A percentile compares a stretch with the other conserved stretches of the same genome.
These are phyloP conservation scores for Apistogramma diplotaenia DNA, from an alignment of 2,113 vertebrate genomes.

Conservation along the genomic window DNA sequence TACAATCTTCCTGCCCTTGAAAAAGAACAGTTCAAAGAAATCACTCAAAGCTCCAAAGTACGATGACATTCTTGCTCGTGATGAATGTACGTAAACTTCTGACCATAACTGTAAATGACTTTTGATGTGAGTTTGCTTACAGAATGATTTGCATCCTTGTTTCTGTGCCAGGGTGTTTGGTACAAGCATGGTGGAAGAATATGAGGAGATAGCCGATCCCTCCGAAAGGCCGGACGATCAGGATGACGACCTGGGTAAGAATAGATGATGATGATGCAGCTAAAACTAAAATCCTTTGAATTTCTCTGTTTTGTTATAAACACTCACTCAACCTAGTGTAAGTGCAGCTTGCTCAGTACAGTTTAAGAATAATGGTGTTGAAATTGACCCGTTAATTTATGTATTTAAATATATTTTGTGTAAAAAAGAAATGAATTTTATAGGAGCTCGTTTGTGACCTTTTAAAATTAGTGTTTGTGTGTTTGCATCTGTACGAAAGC, in stretches of 20 bases:
- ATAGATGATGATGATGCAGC: constrained; percentile 20
- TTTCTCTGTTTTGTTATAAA: background rate
- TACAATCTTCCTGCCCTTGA: too few relatives aligned
- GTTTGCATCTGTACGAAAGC: background rate
- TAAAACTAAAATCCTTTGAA: background rate
- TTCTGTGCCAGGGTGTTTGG: constrained; percentile 86
- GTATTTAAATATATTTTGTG: background rate
- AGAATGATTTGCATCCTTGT: background rate
- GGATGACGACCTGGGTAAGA: constrained; percentile 90
- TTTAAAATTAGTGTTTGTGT: background rate
- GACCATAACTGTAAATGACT: background rate
- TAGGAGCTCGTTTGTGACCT: background rate
- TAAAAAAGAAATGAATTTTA: background rate
- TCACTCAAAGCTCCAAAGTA: too few relatives aligned
- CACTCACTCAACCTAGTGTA: background rate
- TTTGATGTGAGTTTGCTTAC: background rate
- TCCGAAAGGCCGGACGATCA: constrained; percentile 86
- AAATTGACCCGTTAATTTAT: background rate
- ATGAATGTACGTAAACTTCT: background rate
- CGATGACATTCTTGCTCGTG: too few relatives aligned
- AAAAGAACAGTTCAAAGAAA: too few relatives aligned
- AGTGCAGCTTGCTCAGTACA: background rate
- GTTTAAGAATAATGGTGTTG: background rate
- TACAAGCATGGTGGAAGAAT: constrained; percentile 99
- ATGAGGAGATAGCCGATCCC: constrained; percentile 92